phyloP scores from a whole-genome alignment of 2,113 vertebrate genomes.

The Puma concolor region DNA sequence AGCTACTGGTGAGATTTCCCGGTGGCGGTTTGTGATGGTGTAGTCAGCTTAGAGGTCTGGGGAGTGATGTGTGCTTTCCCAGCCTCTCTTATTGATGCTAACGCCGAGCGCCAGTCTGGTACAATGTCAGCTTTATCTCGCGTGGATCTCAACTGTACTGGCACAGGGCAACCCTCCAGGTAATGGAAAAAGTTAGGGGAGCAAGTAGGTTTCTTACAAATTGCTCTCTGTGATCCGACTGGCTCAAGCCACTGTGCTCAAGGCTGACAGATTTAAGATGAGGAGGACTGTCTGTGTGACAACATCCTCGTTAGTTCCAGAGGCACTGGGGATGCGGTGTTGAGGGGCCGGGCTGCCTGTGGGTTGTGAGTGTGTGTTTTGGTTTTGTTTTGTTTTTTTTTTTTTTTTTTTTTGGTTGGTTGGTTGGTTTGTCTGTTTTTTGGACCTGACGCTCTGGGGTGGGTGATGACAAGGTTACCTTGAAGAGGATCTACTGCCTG shows the following conservation, averaged over 20 bases:
- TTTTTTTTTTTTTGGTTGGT: background rate
- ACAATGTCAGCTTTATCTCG: constrained; percentile 75
- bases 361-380: background rate
- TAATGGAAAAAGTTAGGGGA: constrained; percentile 78
- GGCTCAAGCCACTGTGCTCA: constrained; percentile 51
- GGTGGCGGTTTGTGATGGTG: constrained; percentile 57
- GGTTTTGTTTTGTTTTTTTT: too few species aligned
- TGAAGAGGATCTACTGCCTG: constrained; percentile 93
- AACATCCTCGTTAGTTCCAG: background rate
- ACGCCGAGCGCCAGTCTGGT: constrained; percentile 48
- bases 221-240: constrained; percentile 68
- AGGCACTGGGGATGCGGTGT: background rate
- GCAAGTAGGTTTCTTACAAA: constrained; percentile 75
- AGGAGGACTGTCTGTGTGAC: constrained; percentile 23
- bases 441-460: background rate
- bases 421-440: too few species aligned
- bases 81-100: constrained; percentile 72
- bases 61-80: constrained; percentile 58
- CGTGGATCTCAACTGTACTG: constrained; percentile 60
- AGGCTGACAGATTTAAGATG: constrained; percentile 62
- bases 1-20: constrained; percentile 59
- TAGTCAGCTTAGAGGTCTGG: constrained; percentile 54
- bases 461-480: constrained; percentile 88
- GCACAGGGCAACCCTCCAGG: constrained; percentile 65
- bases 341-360: background rate